Base-by-base conservation (phyloP, 2,888 invertebrate species). In the Drosophila phalerata region DNA sequence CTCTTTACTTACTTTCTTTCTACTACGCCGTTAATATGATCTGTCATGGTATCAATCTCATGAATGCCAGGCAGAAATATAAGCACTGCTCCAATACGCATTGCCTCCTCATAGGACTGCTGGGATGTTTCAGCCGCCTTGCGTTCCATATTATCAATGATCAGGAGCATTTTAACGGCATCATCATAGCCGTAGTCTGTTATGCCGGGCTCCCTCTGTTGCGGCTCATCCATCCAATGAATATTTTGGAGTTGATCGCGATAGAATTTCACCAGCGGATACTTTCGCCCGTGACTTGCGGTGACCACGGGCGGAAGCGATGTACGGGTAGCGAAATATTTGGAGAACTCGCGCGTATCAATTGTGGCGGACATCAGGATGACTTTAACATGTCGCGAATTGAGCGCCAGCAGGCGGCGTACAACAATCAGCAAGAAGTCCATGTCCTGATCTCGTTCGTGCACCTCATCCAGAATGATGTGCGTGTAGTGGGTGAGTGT, bases 281-380 rank as follows among this genome's bases (percentile, higher is more conserved):
- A 96, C 5, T 93, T 92, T 75, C 90, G 94, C 78, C 92, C 93
- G 90, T 93, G 93, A 73, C 91, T 93, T 49, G 94, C 93, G 81
- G 91, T 94, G 73, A 96, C 87, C 13, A 95, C 92, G 0, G 95
- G 96, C 0, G 95, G 94, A 11, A 93, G 92, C 13, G 92, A 69
- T 4, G 71, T 67, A 10, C 74, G 80, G 11, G 90, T 88, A 43
- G 80, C 83, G 70, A 92, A 92, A 69, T 92, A 92, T 1, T 91
- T 88, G 0, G 89, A 71, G 73, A 92, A 92, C 82, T 91, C 64
- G 0, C 77, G 73, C 0, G 95, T 94, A 88, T 98, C 95, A 82
- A 98, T 96, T 1, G 99, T 98, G 0, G 99, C 99, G 0, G 98
- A 98, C 98, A 99, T 99, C 3, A 99, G 93, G 55, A 99, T 94